A percentile compares a stretch with the other conserved stretches of the same genome.
Conservation (phyloP, 2,797 vertebrate species). For the Lates japonicus region DNA sequence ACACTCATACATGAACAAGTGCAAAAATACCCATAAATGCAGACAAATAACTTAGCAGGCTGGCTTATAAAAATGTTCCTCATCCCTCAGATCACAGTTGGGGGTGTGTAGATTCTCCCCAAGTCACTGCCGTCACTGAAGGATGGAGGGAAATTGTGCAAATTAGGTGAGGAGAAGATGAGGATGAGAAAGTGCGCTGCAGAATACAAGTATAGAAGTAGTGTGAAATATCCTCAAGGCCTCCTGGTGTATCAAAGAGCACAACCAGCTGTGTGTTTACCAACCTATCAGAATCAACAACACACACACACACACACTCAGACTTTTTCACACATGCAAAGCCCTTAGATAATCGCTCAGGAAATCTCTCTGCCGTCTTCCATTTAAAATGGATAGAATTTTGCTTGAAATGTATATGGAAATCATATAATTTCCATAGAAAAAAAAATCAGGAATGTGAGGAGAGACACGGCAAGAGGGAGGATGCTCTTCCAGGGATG, state of each 20-base stretch:
- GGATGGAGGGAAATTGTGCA: conserved; percentile 68
- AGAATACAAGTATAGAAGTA: conserved; percentile 55
- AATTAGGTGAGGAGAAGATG: conserved; percentile 65
- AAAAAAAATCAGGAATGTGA: conserved; percentile 28
- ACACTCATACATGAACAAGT: conserved; percentile 30
- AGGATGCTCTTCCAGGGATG: conserved; percentile 1
- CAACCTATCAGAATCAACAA: conserved; percentile 37
- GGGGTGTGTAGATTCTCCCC: conserved; percentile 61
- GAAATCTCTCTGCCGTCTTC: conserved; percentile 35
- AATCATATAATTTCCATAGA: conserved; percentile 23
- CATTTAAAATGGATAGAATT: conserved; percentile 40
- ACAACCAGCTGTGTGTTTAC: conserved; percentile 64
- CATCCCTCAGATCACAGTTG: conserved; percentile 78
- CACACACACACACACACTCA: conserved; percentile 9
- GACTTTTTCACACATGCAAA: neutral
- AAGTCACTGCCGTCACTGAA: conserved; percentile 59
- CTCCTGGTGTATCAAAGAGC: conserved; percentile 70
- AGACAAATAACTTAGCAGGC: conserved; percentile 61
- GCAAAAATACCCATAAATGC: conserved; percentile 48
- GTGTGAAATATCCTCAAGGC: conserved; percentile 64
- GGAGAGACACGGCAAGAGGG: conserved; percentile 6
- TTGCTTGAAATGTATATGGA: conserved; percentile 34
- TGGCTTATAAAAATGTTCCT: conserved; percentile 58
- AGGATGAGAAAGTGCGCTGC: conserved; percentile 44
- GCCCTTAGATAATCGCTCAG: conserved; percentile 44